These are phyloP conservation scores for Palythoa caribaeorum DNA, from an alignment of 92 coral and sea anemone species.

Conservation along the genomic window DNA sequence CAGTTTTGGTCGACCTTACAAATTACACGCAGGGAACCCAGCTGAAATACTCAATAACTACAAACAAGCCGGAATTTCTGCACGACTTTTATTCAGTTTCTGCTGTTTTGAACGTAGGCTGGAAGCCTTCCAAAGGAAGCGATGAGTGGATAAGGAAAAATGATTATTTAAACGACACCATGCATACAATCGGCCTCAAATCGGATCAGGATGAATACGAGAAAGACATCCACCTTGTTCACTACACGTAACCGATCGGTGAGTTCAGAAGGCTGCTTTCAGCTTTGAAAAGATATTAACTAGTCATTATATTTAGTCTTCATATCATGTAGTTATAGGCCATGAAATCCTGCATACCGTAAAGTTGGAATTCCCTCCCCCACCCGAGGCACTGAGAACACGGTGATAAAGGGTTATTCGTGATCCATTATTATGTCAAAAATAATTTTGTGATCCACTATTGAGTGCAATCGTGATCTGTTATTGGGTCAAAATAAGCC, in stretches of 20 bases:
- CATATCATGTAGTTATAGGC: too few relatives aligned
- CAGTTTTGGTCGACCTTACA: constrained; percentile 27
- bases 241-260: constrained; percentile 17
- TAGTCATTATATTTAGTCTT: too few relatives aligned
- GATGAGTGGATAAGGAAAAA: constrained; percentile 54
- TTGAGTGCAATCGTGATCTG: too few relatives aligned
- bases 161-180: constrained; percentile 57
- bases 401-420: too few relatives aligned
- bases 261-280: neutral
- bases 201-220: constrained; percentile 24
- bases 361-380: too few relatives aligned
- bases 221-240: constrained; percentile 42
- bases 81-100: constrained; percentile 47
- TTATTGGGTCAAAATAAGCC: too few relatives aligned
- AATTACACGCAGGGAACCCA: constrained; percentile 40
- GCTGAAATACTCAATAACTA: constrained; percentile 55
- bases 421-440: too few relatives aligned
- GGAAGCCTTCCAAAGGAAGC: constrained; percentile 47
- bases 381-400: too few relatives aligned
- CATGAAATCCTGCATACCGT: too few relatives aligned
- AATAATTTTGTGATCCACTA: too few relatives aligned
- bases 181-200: constrained; percentile 47
- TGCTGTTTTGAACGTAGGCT: constrained; percentile 66
- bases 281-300: too few relatives aligned
- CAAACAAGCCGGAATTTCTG: constrained; percentile 45